Conservation (phyloP, 2,888 invertebrate genomes). For the Papilio gigon region DNA sequence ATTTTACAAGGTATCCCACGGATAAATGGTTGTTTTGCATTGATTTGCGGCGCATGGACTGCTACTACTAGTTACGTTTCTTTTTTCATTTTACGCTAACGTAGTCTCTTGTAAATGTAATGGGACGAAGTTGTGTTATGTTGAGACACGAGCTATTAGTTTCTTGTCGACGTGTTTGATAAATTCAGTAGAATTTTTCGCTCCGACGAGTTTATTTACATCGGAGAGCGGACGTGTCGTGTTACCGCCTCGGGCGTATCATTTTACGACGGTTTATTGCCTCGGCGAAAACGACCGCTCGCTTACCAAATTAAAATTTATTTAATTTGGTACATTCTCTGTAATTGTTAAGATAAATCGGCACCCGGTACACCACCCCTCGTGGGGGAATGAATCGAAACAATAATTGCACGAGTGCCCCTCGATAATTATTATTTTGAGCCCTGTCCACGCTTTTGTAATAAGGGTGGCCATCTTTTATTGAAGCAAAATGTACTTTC, state of each 20-base stretch:
- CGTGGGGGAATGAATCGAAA: constrained; percentile 62
- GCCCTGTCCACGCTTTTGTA: constrained; percentile 42
- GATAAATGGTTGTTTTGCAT: too few species aligned
- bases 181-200: constrained; percentile 72
- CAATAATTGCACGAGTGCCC: constrained; percentile 59
- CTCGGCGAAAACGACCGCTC: constrained; percentile 58
- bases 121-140: not conserved
- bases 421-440: constrained; percentile 54
- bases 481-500: not conserved
- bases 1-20: too few species aligned
- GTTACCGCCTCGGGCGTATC: constrained; percentile 69
- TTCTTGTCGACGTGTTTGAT: constrained; percentile 58
- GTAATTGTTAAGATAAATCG: constrained; percentile 75
- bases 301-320: constrained; percentile 63
- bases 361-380: constrained; percentile 55
- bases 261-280: constrained; percentile 70
- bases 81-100: too few species aligned
- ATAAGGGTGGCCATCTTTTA: not conserved
- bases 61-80: too few species aligned
- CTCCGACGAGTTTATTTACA: constrained; percentile 75
- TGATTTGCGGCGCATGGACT: too few species aligned
- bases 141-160: constrained; percentile 31
- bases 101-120: not conserved
- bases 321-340: constrained; percentile 65
- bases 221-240: constrained; percentile 63